Evolutionary conservation across 2,797 vertebrate genomes (phyloP).

Genomic region (Prionace glauca): DNA sequence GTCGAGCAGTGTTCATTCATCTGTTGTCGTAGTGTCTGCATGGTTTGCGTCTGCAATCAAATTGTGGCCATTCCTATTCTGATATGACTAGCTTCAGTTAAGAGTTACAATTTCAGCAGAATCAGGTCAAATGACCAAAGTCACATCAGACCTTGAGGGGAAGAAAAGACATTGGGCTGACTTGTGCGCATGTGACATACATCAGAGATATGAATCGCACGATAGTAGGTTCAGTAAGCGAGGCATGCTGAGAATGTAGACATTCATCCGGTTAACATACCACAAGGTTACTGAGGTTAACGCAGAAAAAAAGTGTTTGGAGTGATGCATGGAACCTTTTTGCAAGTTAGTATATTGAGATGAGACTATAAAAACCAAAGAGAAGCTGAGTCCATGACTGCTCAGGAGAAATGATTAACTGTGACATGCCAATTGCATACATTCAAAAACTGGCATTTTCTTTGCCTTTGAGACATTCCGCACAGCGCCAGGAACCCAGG

Average conservation of each 20-base stretch:
- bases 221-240: neutral
- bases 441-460: neutral
- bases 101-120: neutral
- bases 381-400: neutral
- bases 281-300: neutral
- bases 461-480: neutral
- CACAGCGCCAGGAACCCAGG: too few relatives aligned
- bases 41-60: neutral
- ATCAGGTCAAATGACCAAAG: neutral
- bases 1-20: too few relatives aligned
- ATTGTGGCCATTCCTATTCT: neutral
- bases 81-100: neutral
- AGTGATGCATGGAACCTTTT: neutral
- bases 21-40: too few relatives aligned
- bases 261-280: neutral
- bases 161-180: neutral
- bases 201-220: neutral
- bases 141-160: neutral
- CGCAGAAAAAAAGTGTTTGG: neutral
- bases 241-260: neutral
- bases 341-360: neutral
- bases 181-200: neutral
- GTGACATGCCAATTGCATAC: neutral
- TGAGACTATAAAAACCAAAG: neutral
- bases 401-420: neutral